Evolutionary conservation across 2,888 invertebrate species (phyloP), one percentile per base, ranked within the genome.

Genomic region (Gastrophysa polygoni): DNA sequence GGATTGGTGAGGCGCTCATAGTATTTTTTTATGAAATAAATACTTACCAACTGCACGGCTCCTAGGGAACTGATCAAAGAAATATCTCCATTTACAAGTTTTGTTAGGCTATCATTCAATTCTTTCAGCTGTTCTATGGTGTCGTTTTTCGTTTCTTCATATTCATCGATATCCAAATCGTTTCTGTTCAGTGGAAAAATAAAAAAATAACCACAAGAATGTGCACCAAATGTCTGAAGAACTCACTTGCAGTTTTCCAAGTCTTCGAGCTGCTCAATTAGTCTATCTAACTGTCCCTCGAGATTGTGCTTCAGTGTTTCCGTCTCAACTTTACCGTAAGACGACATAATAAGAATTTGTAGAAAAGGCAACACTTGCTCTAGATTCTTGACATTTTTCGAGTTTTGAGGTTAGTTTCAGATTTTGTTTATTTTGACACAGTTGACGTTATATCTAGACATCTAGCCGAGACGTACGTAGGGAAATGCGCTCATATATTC

Each of bases 121-220:
- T 91, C 91, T 71, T 86, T 85, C 20, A 91, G 79, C 75, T 91
- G 91, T 64, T 90, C 90, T 72, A 89, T 81, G 0, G 90, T 91
- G 67, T 90, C 90, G 69, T 85, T 82, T 78, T 87, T 88, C 6
- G 87, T 86, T 76, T 89, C 88, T 64, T 87, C 84, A 80, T 90
- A 91, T 78, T 90, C 90, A 29, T 84, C 84, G 4, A 78, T 77
- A 14, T 88, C 87, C 66, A 91, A 74, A 58, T 89, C 88, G 69
- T 85, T 84, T 75, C 90, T 90, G 38, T 38, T 38, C 3, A 14
- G 11, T 18, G 14, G 14, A 18, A n/a, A 62, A 49, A 50, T 43
- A 51, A 24, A 52, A 7, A 48, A 18, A 49, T 55, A 16, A 55
- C 4, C 24, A 55, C n/a, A n/a, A n/a, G n/a, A n/a, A n/a, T n/a